These are phyloP conservation scores for Hydroisotoma schaefferi DNA, from an alignment of 2,888 invertebrate species.

Conservation along the genomic window DNA sequence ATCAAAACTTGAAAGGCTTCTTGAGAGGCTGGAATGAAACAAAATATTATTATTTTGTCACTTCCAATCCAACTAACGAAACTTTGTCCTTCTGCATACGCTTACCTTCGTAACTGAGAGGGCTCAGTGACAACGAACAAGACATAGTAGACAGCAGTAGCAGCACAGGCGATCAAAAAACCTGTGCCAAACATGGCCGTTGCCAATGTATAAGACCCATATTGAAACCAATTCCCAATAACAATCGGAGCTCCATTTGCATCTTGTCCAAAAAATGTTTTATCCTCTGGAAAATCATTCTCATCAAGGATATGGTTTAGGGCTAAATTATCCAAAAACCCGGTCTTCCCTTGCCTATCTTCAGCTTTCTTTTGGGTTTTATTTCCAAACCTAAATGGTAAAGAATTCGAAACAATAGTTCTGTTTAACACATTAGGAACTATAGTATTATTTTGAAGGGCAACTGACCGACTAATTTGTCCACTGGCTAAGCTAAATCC, in stretches of 20 bases:
- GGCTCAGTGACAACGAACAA: constrained; percentile 48
- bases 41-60: too few relatives aligned
- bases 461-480: too few relatives aligned
- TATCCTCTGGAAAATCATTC: constrained; percentile 14
- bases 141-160: constrained; percentile 45
- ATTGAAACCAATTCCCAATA: constrained; percentile 46
- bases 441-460: too few relatives aligned
- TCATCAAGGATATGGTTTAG: background rate
- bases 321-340: background rate
- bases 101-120: constrained; percentile 41
- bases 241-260: constrained; percentile 39
- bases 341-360: background rate
- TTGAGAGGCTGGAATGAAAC: too few relatives aligned
- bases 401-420: too few relatives aligned
- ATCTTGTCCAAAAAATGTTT: constrained; percentile 43
- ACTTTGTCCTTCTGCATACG: too few relatives aligned
- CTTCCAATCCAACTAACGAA: too few relatives aligned
- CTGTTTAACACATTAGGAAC: too few relatives aligned
- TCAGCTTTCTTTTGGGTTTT: background rate
- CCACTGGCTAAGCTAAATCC: too few relatives aligned
- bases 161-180: constrained; percentile 37
- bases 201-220: constrained; percentile 42
- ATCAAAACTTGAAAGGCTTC: constrained; percentile 3
- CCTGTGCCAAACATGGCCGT: constrained; percentile 39
- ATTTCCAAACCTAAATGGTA: too few relatives aligned